Base-by-base conservation (phyloP, 2,888 invertebrate genomes). In the Mechanitis messenoides region DNA sequence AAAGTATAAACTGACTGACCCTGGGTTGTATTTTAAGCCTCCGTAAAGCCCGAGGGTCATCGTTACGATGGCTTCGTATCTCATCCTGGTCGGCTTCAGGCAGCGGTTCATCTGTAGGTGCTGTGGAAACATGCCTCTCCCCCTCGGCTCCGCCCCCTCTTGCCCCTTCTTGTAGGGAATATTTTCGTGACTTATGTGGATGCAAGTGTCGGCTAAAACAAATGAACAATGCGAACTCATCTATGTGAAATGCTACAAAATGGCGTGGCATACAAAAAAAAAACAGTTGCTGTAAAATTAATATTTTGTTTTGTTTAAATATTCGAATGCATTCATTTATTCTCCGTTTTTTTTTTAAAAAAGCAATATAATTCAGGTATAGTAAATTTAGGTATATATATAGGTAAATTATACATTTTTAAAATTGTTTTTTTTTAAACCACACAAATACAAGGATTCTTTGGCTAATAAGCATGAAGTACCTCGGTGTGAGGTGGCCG, bases 11-110 rank as follows among this genome's bases (percentile, higher is more conserved):
- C 2, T 9, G 7, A 68, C 70, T 50, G 66, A 82, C 85, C 76
- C 77, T 75, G 0, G 91, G 91, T 67, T 92, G 92, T 35, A 92
- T 89, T 76, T 93, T 75, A 65, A 82, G 94, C 3, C 95, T 91
- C 35, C 95, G 87, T 73, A 93, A 82, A 1, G 92, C 93, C 31
- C 93, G 88, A 0, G 93, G 92, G 85, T 95, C 95, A 74, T 94
- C 95, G 64, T 93, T 94, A 69, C 94, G 91, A 83, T 95, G 95
- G 63, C 94, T 93, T 73, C 94, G 93, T 81, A 97, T 88, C 71
- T 96, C 95, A 79, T 96, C 96, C 72, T 94, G 92, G 85, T 96
- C 96, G 45, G 93, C 92, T 73, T 95, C 95, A 66, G 93, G 92
- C 65, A 97, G 91, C 38, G 93, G 92, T 69, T 95, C 94, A 80